Conservation (phyloP, 2,888 invertebrate genomes). For the Abrostola tripartita region DNA sequence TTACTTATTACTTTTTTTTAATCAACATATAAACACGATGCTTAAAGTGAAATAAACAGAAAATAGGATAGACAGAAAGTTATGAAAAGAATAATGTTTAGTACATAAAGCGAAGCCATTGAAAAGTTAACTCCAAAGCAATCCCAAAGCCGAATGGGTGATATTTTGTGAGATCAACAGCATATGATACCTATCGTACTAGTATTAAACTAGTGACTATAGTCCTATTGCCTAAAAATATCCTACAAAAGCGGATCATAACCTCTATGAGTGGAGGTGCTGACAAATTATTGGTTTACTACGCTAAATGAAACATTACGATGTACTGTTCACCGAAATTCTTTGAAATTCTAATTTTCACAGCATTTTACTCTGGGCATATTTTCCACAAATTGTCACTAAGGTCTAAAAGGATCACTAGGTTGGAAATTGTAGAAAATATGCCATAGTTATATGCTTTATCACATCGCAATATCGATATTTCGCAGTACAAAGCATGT, state of each 20-base stretch:
- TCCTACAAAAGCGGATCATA: constrained; percentile 19
- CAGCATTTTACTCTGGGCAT: no score
- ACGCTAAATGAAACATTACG: no score
- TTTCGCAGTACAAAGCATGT: constrained; percentile 4
- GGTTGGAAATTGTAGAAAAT: no score
- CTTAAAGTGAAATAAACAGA: neutral
- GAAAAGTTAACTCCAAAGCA: constrained; percentile 71
- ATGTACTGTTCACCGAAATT: no score
- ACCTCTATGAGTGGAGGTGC: no score
- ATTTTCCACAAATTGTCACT: no score
- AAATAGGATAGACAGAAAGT: neutral
- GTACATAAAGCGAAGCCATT: constrained; percentile 69
- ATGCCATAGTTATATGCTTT: no score
- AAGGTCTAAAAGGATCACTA: no score
- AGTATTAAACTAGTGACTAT: constrained; percentile 1
- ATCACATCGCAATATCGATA: constrained; percentile 6
- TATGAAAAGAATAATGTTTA: constrained; percentile 28
- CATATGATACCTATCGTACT: constrained; percentile 36
- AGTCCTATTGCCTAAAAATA: constrained; percentile 10
- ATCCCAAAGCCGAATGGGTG: constrained; percentile 67
- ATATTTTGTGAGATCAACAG: constrained; percentile 52
- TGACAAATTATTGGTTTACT: no score
- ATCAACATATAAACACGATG: no score
- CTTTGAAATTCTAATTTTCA: no score
- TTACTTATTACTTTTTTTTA: no score